phyloP scores from a whole-genome alignment of 2,113 vertebrate species.

The Syrmaticus mikado region DNA sequence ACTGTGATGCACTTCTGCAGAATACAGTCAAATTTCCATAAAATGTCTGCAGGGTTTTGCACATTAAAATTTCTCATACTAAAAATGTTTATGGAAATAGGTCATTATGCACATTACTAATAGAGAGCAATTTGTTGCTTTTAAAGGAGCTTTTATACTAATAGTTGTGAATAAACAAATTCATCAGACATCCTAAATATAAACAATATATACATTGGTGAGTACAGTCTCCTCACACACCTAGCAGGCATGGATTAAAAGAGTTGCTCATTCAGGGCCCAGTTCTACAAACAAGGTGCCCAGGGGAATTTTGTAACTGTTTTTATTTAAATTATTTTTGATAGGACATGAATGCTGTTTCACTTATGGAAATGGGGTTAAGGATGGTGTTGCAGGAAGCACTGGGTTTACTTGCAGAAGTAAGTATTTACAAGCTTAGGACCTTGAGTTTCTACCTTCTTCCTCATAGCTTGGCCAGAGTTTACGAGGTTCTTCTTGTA shows the following conservation, averaged over 20 bases:
- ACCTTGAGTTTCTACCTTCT: accelerated
- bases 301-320: background rate
- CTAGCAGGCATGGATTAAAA: background rate
- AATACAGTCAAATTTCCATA: conserved; percentile 73
- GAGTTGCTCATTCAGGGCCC: background rate
- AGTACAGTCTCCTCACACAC: background rate
- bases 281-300: background rate
- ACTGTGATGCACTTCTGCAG: conserved; percentile 51
- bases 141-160: conserved; percentile 75
- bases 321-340: background rate
- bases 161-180: conserved; percentile 74
- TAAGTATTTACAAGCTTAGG: background rate
- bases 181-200: conserved; percentile 68
- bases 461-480: background rate
- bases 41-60: conserved; percentile 78
- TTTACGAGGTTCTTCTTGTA: accelerated
- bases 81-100: conserved; percentile 79
- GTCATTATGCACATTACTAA: conserved; percentile 75
- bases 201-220: conserved; percentile 24
- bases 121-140: conserved; percentile 76
- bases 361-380: background rate
- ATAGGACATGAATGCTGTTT: background rate
- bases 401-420: background rate
- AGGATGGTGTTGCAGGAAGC: background rate
- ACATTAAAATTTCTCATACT: conserved; percentile 73